Evolutionary conservation across 2,888 invertebrate species (phyloP), one percentile per base, ranked within the genome.

Genomic region (Eilema caniola): DNA sequence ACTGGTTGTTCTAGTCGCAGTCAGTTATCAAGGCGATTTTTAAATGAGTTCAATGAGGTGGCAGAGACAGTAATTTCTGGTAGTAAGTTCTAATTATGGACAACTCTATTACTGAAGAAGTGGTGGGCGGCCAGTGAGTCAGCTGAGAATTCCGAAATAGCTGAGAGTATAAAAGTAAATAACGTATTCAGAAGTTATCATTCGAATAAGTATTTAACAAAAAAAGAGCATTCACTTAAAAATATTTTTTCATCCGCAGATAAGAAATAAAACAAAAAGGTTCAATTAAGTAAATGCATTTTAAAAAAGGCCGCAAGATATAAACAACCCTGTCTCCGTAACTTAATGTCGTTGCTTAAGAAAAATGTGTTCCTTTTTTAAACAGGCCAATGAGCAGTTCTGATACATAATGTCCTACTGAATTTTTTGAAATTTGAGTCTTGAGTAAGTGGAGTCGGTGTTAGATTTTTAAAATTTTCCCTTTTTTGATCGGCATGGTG

Each of bases 401-500:
- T 81, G 92, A 91, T 92, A 91, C 87, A 86, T 86, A 87, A 88
- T 90, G 88, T 89, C 89, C 93, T 93, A 92, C 93, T 89, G 93
- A 88, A 93, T 92, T 93, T 92, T 93, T 93, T 89, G 89, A 89
- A 92, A 90, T 90, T 85, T 82, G 90, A 91, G 86, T 88, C 85
- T 83, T 77, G 80, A 72, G 5, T 59, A 66, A 77, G 72, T 78
- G 64, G 74, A 62, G 72, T 84, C 61, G 85, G 65, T 67, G 59
- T 61, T 57, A 68, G 12, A 66, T 76, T 73, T 64, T 25, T 75
- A 76, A 41, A 61, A 7, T 8, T 63, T 67, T 72, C 56, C 14
- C 65, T 57, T 24, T 63, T 61, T 10, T 25, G 60, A 10, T n/a
- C n/a, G n/a, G n/a, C n/a, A n/a, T n/a, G n/a, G n/a, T n/a, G n/a